phyloP scores from a whole-genome alignment of 2,113 vertebrate species.

The Lycaon pictus region DNA sequence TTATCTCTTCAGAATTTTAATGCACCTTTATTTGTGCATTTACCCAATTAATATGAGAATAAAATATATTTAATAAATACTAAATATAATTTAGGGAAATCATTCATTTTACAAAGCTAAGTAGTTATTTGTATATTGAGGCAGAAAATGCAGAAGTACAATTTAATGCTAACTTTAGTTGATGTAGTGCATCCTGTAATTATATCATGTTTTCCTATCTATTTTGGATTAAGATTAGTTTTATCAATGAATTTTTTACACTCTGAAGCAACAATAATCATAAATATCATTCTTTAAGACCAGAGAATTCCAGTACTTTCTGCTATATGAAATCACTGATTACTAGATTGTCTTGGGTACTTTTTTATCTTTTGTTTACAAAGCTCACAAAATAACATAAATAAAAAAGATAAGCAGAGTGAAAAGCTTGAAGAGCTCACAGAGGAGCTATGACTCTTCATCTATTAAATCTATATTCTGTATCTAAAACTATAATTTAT shows the following conservation, averaged over 20 bases:
- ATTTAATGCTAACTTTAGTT: constrained; percentile 31
- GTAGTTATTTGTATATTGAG: background rate
- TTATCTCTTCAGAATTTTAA: background rate
- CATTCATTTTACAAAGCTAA: constrained; percentile 20
- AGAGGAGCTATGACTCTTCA: constrained; percentile 19
- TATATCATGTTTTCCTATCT: background rate
- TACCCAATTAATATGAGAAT: background rate
- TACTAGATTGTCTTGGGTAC: background rate
- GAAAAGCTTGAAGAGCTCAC: background rate
- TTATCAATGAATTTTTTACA: constrained; percentile 8
- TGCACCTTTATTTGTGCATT: background rate
- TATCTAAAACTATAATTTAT: constrained; percentile 60
- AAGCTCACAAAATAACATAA: constrained; percentile 61
- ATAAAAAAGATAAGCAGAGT: constrained; percentile 55
- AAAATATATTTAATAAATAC: constrained; percentile 32
- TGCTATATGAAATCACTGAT: constrained; percentile 18
- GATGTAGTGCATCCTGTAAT: background rate
- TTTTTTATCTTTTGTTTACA: constrained; percentile 62
- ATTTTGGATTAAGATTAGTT: constrained; percentile 49
- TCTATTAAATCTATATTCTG: constrained; percentile 49
- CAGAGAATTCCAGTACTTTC: background rate
- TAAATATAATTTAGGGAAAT: constrained; percentile 10
- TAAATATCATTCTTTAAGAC: constrained; percentile 17
- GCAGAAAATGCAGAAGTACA: constrained; percentile 14
- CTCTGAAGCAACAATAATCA: background rate